A percentile compares a stretch with the other conserved stretches of the same genome.
These are phyloP conservation scores for Macrosiphum euphorbiae DNA, from an alignment of 2,888 invertebrate species.

Conservation along the genomic window DNA sequence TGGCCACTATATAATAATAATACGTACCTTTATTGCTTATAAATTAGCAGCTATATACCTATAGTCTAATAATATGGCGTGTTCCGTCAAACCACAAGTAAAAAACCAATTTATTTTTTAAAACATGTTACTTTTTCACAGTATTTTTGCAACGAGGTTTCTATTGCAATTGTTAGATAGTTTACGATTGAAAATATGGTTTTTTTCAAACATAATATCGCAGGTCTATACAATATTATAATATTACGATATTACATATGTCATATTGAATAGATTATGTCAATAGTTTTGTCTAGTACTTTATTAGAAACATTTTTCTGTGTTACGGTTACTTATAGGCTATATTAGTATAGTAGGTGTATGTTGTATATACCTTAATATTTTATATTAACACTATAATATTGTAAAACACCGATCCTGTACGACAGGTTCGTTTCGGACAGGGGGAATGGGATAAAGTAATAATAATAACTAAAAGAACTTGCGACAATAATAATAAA, in stretches of 20 bases:
- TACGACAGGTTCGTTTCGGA: constrained; percentile 12
- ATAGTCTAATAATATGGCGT: background rate
- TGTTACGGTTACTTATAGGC: no score
- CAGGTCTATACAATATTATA: background rate
- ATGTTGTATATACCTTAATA: background rate
- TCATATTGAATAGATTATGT: background rate
- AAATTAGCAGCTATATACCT: background rate
- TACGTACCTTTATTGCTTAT: background rate
- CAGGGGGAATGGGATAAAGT: constrained; percentile 18
- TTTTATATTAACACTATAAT: background rate
- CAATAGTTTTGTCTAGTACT: background rate
- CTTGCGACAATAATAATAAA: constrained; percentile 43
- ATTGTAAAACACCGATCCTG: background rate
- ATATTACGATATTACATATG: background rate
- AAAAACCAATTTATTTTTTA: background rate
- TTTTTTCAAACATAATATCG: background rate
- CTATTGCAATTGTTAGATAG: background rate
- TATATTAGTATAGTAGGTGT: no score
- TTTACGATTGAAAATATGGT: background rate
- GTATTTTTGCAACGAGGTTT: background rate
- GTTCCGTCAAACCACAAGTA: background rate
- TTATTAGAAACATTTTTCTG: background rate
- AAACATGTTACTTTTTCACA: background rate
- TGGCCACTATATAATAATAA: background rate
- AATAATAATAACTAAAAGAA: background rate